These are phyloP conservation scores for Crossaster papposus DNA, from an alignment of 53 echinoderm and acorn worm genomes.

Conservation along the genomic window DNA sequence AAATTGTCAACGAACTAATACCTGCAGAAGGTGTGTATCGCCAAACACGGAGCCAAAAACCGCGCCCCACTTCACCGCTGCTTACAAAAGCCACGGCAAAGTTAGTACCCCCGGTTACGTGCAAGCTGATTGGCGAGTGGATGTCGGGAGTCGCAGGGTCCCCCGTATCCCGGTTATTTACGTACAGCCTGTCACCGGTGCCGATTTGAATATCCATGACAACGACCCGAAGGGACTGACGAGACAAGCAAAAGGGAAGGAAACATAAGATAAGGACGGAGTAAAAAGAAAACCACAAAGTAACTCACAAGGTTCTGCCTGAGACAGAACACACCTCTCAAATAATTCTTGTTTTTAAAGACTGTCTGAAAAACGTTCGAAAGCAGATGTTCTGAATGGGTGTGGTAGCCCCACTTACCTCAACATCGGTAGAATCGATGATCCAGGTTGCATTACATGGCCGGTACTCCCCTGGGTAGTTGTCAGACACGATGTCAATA, in stretches of 20 bases:
- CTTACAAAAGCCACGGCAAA: not conserved
- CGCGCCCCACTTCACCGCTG: not conserved
- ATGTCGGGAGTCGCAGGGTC: not conserved
- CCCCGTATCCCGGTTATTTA: not conserved
- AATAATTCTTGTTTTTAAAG: not conserved
- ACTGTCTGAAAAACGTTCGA: not conserved
- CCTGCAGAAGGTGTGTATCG: not conserved
- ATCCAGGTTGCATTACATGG: conserved; percentile 10
- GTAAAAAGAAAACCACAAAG: too few species aligned
- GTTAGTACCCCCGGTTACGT: not conserved
- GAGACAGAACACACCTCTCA: too few species aligned
- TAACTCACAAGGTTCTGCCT: not conserved
- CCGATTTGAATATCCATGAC: conserved; percentile 28
- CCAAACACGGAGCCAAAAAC: conserved; percentile 25
- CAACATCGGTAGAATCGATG: not conserved
- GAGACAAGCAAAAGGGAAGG: too few species aligned
- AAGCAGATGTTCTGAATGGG: too few species aligned
- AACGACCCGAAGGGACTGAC: conserved; percentile 2
- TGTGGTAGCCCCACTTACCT: not conserved
- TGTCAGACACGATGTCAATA: not conserved
- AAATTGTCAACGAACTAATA: too few species aligned
- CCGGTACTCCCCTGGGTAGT: conserved; percentile 19
- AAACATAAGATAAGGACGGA: too few species aligned
- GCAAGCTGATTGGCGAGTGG: not conserved
- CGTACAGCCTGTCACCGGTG: conserved; percentile 6